A percentile compares a stretch with the other conserved stretches of the same genome.
Evolutionary conservation across 92 coral and sea anemone genomes (phyloP).

Genomic region (Heliopora coerulea): DNA sequence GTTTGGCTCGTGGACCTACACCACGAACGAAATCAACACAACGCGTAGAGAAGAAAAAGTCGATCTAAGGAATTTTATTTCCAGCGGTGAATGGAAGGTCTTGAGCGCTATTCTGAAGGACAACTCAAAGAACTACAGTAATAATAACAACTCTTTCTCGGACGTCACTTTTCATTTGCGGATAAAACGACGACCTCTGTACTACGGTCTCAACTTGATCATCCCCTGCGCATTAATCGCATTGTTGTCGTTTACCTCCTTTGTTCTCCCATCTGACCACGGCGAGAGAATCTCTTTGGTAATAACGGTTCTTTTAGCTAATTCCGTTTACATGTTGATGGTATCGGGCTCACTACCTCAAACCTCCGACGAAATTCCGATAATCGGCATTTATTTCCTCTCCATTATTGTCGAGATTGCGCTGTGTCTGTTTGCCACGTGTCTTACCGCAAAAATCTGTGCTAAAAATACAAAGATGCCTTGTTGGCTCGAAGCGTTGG

Average conservation of each 20-base stretch:
- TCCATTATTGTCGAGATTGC: conserved; percentile 32
- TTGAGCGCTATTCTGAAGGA: neutral
- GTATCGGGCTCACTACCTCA: conserved; percentile 45
- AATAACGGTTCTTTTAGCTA: conserved; percentile 40
- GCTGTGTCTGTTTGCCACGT: conserved; percentile 30
- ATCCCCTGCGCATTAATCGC: conserved; percentile 49
- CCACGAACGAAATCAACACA: conserved; percentile 55
- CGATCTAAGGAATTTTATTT: conserved; percentile 27
- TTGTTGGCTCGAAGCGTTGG: neutral
- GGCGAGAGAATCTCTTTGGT: conserved; percentile 49
- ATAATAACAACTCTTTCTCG: neutral
- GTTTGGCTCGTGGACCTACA: conserved; percentile 78
- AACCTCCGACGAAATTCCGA: conserved; percentile 41
- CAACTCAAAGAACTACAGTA: neutral
- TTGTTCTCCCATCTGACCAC: conserved; percentile 39
- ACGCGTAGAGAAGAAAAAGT: conserved; percentile 13
- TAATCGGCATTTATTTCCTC: conserved; percentile 38
- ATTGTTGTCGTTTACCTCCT: conserved; percentile 29
- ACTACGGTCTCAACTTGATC: conserved; percentile 35
- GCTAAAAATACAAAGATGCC: conserved; percentile 3
- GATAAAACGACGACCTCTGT: conserved; percentile 24
- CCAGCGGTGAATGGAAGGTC: conserved; percentile 46
- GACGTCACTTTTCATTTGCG: conserved; percentile 10
- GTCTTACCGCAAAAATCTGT: conserved; percentile 9
- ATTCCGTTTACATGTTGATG: conserved; percentile 51